Percentiles rank a stretch among this genome's conserved stretches.
Evolutionary conservation across 2,113 vertebrate species (phyloP).

Genomic region (Epinephelus cyanopodus): DNA sequence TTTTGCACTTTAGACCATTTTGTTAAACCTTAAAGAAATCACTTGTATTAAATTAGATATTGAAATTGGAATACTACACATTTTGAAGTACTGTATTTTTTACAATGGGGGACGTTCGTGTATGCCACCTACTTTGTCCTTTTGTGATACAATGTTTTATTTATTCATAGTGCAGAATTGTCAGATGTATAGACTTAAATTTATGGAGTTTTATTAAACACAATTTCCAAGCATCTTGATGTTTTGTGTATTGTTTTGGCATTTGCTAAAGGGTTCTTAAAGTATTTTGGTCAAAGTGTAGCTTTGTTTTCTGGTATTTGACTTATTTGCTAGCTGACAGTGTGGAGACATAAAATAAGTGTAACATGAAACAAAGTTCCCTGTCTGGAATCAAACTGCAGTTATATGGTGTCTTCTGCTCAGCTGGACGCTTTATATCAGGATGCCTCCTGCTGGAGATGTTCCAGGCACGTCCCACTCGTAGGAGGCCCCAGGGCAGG

Average conservation of each 20-base stretch:
- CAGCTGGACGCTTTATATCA: background rate
- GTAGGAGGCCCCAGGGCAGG: too few species aligned
- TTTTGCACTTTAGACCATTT: slow-evolving; percentile 83
- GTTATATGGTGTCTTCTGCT: background rate
- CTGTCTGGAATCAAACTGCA: too few species aligned
- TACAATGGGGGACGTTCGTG: slow-evolving; percentile 71
- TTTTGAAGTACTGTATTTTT: slow-evolving; percentile 81
- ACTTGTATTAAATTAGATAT: slow-evolving; percentile 71
- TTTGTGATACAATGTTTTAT: slow-evolving; percentile 78
- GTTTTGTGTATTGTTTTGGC: background rate
- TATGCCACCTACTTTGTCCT: slow-evolving; percentile 65
- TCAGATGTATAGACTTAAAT: slow-evolving; percentile 72
- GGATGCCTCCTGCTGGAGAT: too few species aligned
- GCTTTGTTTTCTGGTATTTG: background rate
- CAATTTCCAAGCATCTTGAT: slow-evolving; percentile 49
- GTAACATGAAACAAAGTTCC: background rate
- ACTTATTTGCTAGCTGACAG: background rate
- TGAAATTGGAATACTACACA: slow-evolving; percentile 65
- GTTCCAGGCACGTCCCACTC: too few species aligned
- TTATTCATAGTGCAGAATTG: slow-evolving; percentile 76
- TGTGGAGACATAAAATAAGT: background rate
- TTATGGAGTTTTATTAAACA: slow-evolving; percentile 77
- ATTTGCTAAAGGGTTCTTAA: background rate
- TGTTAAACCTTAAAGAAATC: slow-evolving; percentile 74
- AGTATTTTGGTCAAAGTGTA: background rate